Conservation (phyloP, 2,113 vertebrate species). For the Engraulis encrasicolus region DNA sequence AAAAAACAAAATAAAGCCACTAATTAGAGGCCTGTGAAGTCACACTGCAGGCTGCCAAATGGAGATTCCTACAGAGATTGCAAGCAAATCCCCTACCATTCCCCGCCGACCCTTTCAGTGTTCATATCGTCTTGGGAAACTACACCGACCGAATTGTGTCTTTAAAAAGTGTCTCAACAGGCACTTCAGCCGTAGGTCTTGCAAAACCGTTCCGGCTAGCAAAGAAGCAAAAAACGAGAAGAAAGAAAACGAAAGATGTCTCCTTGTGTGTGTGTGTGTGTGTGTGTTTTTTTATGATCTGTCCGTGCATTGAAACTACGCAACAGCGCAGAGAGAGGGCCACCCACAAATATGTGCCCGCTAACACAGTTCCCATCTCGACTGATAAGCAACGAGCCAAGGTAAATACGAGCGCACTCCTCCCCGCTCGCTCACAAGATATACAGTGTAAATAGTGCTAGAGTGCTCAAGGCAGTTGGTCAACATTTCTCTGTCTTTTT, state of each 20-base stretch:
- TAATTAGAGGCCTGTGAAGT: constrained; percentile 1
- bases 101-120: too few species aligned
- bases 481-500: constrained; percentile 51
- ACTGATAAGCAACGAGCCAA: constrained; percentile 72
- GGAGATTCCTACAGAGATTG: not conserved
- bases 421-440: constrained; percentile 57
- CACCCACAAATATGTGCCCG: constrained; percentile 72
- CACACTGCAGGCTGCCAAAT: not conserved
- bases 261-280: too few species aligned
- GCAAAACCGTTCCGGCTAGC: not conserved
- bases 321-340: constrained; percentile 53
- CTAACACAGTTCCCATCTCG: constrained; percentile 67
- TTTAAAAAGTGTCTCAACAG: not conserved
- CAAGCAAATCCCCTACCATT: not conserved
- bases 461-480: constrained; percentile 54
- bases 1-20: not conserved
- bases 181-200: not conserved
- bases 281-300: not conserved
- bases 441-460: constrained; percentile 66
- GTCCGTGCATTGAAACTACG: constrained; percentile 23
- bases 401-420: constrained; percentile 70
- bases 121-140: not conserved
- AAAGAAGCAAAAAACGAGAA: not conserved
- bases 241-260: not conserved
- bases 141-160: not conserved